Conservation (phyloP, 2,113 vertebrate genomes). For the Corythornis madagascariensis region DNA sequence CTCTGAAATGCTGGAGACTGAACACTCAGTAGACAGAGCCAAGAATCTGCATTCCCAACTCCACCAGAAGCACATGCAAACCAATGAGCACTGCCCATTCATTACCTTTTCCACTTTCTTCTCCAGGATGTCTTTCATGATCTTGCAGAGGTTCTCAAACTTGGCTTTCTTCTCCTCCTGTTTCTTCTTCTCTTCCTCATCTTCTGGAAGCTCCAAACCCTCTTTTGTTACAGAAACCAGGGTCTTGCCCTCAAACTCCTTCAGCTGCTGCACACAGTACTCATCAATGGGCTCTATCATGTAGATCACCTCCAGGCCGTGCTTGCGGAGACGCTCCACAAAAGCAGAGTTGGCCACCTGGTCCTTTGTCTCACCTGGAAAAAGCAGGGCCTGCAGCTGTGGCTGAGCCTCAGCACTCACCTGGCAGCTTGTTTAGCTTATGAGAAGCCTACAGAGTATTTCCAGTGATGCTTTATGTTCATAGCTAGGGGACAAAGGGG, state of each 20-base stretch:
- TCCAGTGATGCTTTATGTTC: rapidly evolving
- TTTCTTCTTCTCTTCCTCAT: constrained; percentile 86
- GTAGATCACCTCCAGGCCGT: constrained; percentile 84
- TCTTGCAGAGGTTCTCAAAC: constrained; percentile 86
- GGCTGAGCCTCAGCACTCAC: not conserved
- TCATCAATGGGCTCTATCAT: constrained; percentile 88
- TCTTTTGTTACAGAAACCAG: constrained; percentile 87
- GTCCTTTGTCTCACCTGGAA: constrained; percentile 84
- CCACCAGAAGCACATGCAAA: not conserved
- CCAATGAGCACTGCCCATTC: rapidly evolving
- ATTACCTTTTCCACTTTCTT: constrained; percentile 87
- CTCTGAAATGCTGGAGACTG: rapidly evolving
- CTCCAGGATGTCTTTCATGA: constrained; percentile 87
- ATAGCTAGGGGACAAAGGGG: rapidly evolving
- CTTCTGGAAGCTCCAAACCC: constrained; percentile 85
- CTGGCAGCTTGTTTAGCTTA: rapidly evolving
- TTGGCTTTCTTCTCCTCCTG: constrained; percentile 85
- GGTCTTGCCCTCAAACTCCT: constrained; percentile 86
- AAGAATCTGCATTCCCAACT: too few species aligned
- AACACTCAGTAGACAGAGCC: rapidly evolving
- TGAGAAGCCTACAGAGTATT: rapidly evolving
- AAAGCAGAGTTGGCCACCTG: constrained; percentile 86
- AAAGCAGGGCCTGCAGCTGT: not conserved
- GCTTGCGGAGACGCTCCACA: constrained; percentile 84
- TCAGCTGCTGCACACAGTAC: constrained; percentile 86